Conservation (phyloP, 1,140 invertebrate species). For the Calycopis cecrops region DNA sequence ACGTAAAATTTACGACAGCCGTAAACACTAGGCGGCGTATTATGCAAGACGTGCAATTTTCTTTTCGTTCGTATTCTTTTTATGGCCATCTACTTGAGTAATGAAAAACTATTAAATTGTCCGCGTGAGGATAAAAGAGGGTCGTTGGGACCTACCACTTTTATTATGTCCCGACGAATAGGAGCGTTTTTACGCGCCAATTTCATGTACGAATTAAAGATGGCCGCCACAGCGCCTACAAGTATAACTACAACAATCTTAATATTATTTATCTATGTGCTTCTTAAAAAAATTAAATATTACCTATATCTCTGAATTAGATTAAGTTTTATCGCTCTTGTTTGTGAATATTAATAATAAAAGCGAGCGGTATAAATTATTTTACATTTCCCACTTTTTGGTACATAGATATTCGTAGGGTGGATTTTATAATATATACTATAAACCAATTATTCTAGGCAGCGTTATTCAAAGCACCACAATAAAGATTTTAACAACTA, state of each 20-base stretch:
- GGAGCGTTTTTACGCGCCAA: conserved; percentile 59
- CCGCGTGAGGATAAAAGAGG: conserved; percentile 60
- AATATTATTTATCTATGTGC: too few species aligned
- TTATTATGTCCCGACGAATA: conserved; percentile 59
- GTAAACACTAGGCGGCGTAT: conserved; percentile 43
- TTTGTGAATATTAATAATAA: too few species aligned
- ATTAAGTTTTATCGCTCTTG: too few species aligned
- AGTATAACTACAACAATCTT: neutral
- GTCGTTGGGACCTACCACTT: conserved; percentile 63
- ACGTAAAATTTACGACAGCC: conserved; percentile 46
- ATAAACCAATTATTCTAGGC: too few species aligned
- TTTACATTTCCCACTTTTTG: too few species aligned
- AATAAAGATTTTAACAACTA: too few species aligned
- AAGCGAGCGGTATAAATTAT: too few species aligned
- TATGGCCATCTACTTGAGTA: conserved; percentile 71
- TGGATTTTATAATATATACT: too few species aligned
- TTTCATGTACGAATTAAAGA: conserved; percentile 47
- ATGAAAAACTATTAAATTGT: conserved; percentile 71
- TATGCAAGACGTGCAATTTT: conserved; percentile 72
- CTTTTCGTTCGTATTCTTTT: conserved; percentile 62
- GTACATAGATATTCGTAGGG: too few species aligned
- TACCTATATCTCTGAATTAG: too few species aligned
- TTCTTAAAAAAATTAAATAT: too few species aligned
- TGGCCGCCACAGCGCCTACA: conserved; percentile 43
- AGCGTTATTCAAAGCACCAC: too few species aligned